phyloP scores from a whole-genome alignment of 2,888 invertebrate genomes.

The Parnassius smintheus region DNA sequence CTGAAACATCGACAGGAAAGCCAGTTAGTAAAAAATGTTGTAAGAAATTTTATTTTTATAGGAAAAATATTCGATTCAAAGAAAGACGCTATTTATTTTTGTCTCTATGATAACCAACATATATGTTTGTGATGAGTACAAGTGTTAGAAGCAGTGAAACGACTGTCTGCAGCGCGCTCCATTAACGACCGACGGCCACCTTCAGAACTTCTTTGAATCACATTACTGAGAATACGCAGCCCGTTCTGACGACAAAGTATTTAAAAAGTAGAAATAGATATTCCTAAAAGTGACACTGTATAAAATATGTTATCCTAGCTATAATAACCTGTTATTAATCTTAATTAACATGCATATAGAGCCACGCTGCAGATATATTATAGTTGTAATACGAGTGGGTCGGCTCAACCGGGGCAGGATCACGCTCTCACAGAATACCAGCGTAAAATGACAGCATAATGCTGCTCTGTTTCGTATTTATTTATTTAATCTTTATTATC shows the following conservation, averaged over 20 bases:
- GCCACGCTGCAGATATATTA: too few species aligned
- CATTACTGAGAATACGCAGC: constrained; percentile 17
- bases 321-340: too few species aligned
- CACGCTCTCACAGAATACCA: too few species aligned
- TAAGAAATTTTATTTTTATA: background rate
- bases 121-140: constrained; percentile 37
- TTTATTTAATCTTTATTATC: too few species aligned
- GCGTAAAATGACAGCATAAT: too few species aligned
- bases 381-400: too few species aligned
- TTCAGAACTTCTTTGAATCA: constrained; percentile 42
- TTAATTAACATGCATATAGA: too few species aligned
- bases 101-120: constrained; percentile 47
- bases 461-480: too few species aligned
- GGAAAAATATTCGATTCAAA: constrained; percentile 37
- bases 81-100: constrained; percentile 55
- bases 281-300: constrained; percentile 1
- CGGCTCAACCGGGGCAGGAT: too few species aligned
- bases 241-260: constrained; percentile 20
- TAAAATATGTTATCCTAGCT: background rate
- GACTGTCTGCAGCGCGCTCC: constrained; percentile 50
- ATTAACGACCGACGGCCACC: constrained; percentile 48
- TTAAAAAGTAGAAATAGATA: constrained; percentile 19
- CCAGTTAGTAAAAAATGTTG: background rate
- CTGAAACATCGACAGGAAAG: background rate
- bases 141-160: constrained; percentile 43